Evolutionary conservation across 2,888 invertebrate species (phyloP).

Genomic region (Sinohyriopsis cumingii): DNA sequence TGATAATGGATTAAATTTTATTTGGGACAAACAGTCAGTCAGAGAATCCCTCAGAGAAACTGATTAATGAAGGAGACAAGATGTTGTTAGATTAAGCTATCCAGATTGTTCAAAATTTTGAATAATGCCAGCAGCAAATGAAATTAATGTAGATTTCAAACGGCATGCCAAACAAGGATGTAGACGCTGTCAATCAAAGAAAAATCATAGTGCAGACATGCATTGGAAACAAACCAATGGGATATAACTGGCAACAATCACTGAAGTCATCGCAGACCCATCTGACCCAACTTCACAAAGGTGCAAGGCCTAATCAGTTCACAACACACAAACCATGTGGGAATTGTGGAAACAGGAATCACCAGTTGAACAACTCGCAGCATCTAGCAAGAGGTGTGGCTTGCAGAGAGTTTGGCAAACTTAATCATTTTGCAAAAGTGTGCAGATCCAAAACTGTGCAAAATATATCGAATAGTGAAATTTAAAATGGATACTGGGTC

Average conservation of each 20-base stretch:
- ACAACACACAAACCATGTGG: background rate
- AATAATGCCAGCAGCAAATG: constrained; percentile 6
- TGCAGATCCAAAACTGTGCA: constrained; percentile 3
- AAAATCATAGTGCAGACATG: too few species aligned
- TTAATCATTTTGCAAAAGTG: constrained; percentile 11
- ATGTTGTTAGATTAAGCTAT: constrained; percentile 4
- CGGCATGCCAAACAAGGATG: too few species aligned
- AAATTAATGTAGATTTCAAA: background rate
- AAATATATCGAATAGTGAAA: background rate
- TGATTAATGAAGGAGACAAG: background rate
- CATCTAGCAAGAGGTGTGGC: constrained; percentile 6
- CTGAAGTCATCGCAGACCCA: background rate
- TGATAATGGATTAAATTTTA: constrained; percentile 1
- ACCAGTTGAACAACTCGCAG: background rate
- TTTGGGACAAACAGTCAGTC: background rate
- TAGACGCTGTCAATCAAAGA: too few species aligned
- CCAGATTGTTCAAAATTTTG: constrained; percentile 7
- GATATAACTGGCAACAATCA: background rate
- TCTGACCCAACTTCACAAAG: background rate
- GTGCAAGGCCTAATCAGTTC: background rate
- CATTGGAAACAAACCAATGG: too few species aligned
- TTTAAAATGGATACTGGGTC: constrained; percentile 10
- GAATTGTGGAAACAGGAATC: constrained; percentile 7
- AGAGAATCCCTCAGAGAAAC: constrained; percentile 1
- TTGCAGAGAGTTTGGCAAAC: constrained; percentile 6